Percentiles rank a stretch among this genome's conserved stretches.
phyloP scores from a whole-genome alignment of 2,113 vertebrate species.

The Marcusenius ussheri region DNA sequence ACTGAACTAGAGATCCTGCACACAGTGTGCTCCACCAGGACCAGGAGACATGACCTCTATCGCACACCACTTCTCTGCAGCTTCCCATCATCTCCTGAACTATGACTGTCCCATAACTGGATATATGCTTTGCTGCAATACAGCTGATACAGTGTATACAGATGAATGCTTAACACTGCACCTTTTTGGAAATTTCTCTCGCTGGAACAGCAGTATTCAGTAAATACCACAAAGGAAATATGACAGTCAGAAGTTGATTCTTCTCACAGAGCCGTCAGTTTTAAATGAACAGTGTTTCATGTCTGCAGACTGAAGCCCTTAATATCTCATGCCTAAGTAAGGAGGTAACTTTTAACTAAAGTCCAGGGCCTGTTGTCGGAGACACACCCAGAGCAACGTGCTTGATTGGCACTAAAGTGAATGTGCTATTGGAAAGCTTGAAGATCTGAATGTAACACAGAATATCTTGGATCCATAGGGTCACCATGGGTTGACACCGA shows the following conservation, averaged over 20 bases:
- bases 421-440: background rate
- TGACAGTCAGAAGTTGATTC: background rate
- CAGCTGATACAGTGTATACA: background rate
- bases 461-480: background rate
- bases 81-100: background rate
- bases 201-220: background rate
- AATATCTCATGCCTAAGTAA: background rate
- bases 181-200: background rate
- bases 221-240: background rate
- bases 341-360: background rate
- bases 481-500: background rate
- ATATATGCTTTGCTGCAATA: background rate
- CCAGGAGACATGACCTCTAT: background rate
- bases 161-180: background rate
- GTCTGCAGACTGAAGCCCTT: background rate
- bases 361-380: background rate
- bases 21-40: background rate
- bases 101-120: background rate
- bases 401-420: background rate
- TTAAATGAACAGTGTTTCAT: background rate
- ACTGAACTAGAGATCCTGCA: slow-evolving; percentile 3
- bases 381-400: background rate
- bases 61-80: background rate
- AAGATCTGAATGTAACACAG: background rate
- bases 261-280: background rate